Base-by-base conservation (phyloP, 2,888 invertebrate genomes). In the Suillia variegata region DNA sequence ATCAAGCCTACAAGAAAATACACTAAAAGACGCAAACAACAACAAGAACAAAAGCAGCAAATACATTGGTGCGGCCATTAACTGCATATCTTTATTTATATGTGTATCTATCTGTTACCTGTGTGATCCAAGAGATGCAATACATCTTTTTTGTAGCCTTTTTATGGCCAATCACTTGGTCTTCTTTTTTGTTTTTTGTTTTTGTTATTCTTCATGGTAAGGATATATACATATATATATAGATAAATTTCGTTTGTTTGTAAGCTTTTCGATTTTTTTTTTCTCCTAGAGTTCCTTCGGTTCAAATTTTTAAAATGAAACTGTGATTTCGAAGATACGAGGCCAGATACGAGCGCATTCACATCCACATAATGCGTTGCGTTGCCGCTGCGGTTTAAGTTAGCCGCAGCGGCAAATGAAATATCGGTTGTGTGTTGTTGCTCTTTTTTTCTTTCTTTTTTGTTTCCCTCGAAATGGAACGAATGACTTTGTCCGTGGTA, bases 141-240 rank as follows among this genome's bases (percentile, higher is more conserved):
- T 77, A 71, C 74, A 75, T 78, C 77, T 77, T 75, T 75, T 78
- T 77, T 78, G 79, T 77, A 68, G 76, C 70, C 72, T 70, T 71
- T 70, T 77, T 75, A 78, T 76, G 69, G 74, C 62, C 70, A 64
- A 72, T 71, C 62, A n/a, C n/a, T n/a, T 64, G 60, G 63, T 69
- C 65, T 66, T 68, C 57, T 66, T 64, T 63, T 61, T 54, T 31
- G 56, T 33, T 42, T n/a, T n/a, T 59, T 22, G 42, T 49, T 42
- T 15, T 15, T 45, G 33, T 58, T 31, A 20, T 21, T 47, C 22
- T n/a, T 55, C 34, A 34, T n/a, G n/a, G n/a, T n/a, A n/a, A n/a
- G n/a, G n/a, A n/a, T n/a, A n/a, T n/a, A n/a, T n/a, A n/a, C n/a
- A n/a, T n/a, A n/a, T n/a, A n/a, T n/a, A n/a, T n/a, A n/a, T n/a